Evolutionary conservation across 2,797 vertebrate species (phyloP).

Genomic region (Rallus crepitans): DNA sequence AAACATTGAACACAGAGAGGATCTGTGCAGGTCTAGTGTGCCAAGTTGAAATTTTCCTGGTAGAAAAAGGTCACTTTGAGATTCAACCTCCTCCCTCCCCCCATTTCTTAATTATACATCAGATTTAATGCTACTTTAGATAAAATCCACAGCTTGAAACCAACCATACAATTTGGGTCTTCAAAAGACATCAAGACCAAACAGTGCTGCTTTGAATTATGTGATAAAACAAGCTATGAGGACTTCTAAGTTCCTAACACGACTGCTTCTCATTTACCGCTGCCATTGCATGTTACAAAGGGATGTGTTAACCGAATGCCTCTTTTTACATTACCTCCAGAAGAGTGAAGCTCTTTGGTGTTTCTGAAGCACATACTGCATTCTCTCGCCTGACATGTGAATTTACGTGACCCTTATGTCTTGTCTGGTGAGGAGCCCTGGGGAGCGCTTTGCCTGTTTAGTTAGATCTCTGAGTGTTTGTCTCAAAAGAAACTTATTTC

Average conservation of each 20-base stretch:
- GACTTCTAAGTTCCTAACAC: background rate
- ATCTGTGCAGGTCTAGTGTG: background rate
- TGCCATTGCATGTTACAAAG: background rate
- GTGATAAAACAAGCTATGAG: background rate
- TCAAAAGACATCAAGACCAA: background rate
- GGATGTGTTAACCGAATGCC: background rate
- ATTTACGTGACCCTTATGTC: background rate
- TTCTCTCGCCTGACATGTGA: accelerated
- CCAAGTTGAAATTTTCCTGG: background rate
- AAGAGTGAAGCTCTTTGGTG: background rate
- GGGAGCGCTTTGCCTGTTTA: background rate
- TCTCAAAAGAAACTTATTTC: background rate
- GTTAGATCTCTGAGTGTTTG: background rate
- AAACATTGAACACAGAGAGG: background rate
- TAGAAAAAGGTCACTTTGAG: background rate
- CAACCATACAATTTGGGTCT: background rate
- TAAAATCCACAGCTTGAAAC: background rate
- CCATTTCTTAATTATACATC: background rate
- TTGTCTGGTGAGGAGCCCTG: background rate
- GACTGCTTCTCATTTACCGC: background rate
- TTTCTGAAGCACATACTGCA: background rate
- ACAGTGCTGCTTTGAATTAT: background rate
- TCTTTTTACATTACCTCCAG: background rate
- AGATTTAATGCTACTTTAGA: background rate
- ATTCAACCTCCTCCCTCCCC: too few relatives aligned